Evolutionary conservation across 2,797 vertebrate genomes (phyloP).

Genomic region (Diceros bicornis): DNA sequence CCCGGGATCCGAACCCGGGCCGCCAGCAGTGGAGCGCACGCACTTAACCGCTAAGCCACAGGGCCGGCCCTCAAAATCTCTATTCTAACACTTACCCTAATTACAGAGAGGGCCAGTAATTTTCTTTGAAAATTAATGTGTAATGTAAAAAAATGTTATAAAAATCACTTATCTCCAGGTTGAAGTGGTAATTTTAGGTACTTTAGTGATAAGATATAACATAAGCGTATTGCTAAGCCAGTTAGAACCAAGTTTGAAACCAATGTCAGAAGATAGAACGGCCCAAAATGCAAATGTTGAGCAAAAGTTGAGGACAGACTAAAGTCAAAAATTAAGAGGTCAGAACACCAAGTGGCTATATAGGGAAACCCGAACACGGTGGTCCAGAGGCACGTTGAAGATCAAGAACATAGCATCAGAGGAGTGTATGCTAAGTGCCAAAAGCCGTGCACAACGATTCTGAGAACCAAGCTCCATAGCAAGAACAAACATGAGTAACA

Average conservation of each 20-base stretch:
- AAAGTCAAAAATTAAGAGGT: neutral
- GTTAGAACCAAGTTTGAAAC: neutral
- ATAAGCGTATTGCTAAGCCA: neutral
- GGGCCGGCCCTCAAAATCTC: too few relatives aligned
- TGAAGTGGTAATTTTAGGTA: neutral
- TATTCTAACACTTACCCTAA: neutral
- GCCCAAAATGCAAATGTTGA: neutral
- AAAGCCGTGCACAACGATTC: neutral
- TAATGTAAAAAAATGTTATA: neutral
- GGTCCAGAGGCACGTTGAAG: neutral
- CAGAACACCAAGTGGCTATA: neutral
- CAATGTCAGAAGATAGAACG: neutral
- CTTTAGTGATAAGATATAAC: conserved; percentile 37
- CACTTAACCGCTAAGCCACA: too few relatives aligned
- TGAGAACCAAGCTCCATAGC: neutral
- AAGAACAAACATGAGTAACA: neutral
- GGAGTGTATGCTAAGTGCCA: neutral
- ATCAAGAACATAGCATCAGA: neutral
- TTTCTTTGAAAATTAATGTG: neutral
- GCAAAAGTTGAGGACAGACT: neutral
- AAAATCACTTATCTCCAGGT: conserved; percentile 10
- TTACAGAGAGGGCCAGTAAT: neutral
- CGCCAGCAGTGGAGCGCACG: too few relatives aligned
- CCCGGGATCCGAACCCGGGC: too few relatives aligned
- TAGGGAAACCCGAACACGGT: neutral